phyloP scores from a whole-genome alignment of 2,888 invertebrate genomes.

The Keiferia lycopersicella region DNA sequence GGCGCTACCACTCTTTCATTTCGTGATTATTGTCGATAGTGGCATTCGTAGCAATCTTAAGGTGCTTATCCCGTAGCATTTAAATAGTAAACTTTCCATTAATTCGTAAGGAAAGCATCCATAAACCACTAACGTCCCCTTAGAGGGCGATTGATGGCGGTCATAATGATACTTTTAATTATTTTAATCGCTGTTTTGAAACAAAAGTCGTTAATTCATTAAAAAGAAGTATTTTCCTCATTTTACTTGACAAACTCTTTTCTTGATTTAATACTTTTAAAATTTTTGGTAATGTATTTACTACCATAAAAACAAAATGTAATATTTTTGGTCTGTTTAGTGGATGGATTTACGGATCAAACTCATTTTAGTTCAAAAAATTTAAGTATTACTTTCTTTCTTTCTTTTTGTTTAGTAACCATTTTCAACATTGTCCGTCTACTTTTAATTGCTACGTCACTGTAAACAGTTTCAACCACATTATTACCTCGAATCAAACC shows the following conservation, averaged over 20 bases:
- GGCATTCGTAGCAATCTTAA: background rate
- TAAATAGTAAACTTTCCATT: conserved; percentile 61
- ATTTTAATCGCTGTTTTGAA: conserved; percentile 73
- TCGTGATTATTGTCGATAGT: background rate
- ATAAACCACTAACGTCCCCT: conserved; percentile 75
- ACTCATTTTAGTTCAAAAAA: too few relatives aligned
- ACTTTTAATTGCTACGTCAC: background rate
- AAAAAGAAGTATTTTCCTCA: conserved; percentile 66
- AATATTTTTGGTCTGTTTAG: too few relatives aligned
- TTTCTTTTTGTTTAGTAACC: too few relatives aligned
- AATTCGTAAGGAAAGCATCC: conserved; percentile 58
- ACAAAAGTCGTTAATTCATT: conserved; percentile 78
- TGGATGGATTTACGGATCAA: too few relatives aligned
- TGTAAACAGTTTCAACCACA: background rate
- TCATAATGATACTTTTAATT: conserved; percentile 80
- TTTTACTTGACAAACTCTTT: conserved; percentile 10
- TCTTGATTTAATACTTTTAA: background rate
- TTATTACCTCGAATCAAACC: background rate
- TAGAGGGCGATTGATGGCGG: conserved; percentile 74
- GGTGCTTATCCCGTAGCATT: conserved; percentile 49
- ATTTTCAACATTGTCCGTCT: background rate
- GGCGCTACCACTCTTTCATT: background rate
- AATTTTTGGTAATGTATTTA: too few relatives aligned
- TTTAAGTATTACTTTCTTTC: too few relatives aligned
- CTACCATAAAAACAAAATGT: too few relatives aligned